Base-by-base conservation (phyloP, 2,888 invertebrate species). In the Sinhomidia bicolor region DNA sequence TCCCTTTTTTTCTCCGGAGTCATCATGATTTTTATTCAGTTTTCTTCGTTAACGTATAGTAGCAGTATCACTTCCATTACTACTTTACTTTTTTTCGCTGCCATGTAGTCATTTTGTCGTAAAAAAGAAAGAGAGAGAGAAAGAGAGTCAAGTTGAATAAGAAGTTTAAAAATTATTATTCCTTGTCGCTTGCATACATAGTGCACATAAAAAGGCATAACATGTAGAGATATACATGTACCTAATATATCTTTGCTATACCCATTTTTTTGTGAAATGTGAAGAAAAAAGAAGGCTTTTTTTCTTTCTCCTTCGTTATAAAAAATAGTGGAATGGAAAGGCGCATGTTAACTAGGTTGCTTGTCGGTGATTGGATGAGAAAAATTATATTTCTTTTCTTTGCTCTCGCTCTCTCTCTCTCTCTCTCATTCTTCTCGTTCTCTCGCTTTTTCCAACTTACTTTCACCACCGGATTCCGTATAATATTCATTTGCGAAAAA, bases 141-240 rank as follows among this genome's bases (percentile, higher is more conserved):
- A 17, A 10, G 76, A 76, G 76, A 76, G 51, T 36, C 41, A 81
- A 41, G 62, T 44, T 62, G 81, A 81, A 81, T 51, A 82, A 57
- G 54, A 82, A 82, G 68, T 68, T 82, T 82, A 71, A 71, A 82
- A 80, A 81, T 81, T 81, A 81, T 82, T 82, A 71, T 82, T 71
- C 51, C 68, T 54, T 29, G 47, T 12, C 29, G 44, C 68, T 82
- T 82, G 71, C 82, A 82, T 82, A 71, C 23, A 71, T 82, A 68
- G 20, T 47, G 20, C 14, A n/a, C 51, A 76, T 65, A 80, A 76
- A 47, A 76, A 76, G 26, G 47, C 47, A 51, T 41, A 65, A 9
- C 26, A 29, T 14, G 29, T 17, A 23, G 29, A 36, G n/a, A n/a
- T 36, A 65, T 17, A 2, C n/a, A n/a, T n/a, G n/a, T 65, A 65